Evolutionary conservation across 1,140 invertebrate genomes (phyloP), one percentile per base, ranked within the genome.

Genomic region (Nymphalis io): DNA sequence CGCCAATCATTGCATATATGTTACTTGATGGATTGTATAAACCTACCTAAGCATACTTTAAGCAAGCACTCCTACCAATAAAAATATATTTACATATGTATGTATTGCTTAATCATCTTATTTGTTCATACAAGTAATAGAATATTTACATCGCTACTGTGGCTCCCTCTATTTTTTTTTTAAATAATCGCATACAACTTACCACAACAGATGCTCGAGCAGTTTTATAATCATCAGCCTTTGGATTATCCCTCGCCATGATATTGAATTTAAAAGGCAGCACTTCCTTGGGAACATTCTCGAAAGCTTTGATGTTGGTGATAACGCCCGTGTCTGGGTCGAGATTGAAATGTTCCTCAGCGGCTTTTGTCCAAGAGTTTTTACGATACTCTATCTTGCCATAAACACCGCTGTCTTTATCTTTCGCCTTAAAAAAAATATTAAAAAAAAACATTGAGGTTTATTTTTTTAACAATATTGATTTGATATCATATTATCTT

Each of bases 401-500:
- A 80, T 94, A 96, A 68, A 95, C 94, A 5, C 96, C 96, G 67
- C 95, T 96, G 74, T 98, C 97, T 66, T 93, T 94, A 84, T 98
- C 97, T 70, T 95, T 94, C 3, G 97, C 96, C 91, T 96, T 78
- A 71, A 78, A 80, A 42, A 57, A 27, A 60, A 78, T 71, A 78
- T 80, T 51, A 57, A 39, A 59, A 57, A 58, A 2, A 64, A 44
- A 27, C 13, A 59, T 40, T n/a, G n/a, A n/a, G n/a, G n/a, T n/a
- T n/a, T n/a, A n/a, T n/a, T n/a, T n/a, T n/a, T n/a, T n/a, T n/a
- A n/a, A n/a, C n/a, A n/a, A n/a, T n/a, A n/a, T n/a, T n/a, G n/a
- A n/a, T n/a, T n/a, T n/a, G n/a, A n/a, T n/a, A n/a, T n/a, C n/a
- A n/a, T n/a, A n/a, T n/a, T n/a, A n/a, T n/a, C n/a, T n/a, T n/a